Percentiles rank a stretch among this genome's conserved stretches.
phyloP scores from a whole-genome alignment of 2,888 invertebrate genomes.

The Oscheius sp. region DNA sequence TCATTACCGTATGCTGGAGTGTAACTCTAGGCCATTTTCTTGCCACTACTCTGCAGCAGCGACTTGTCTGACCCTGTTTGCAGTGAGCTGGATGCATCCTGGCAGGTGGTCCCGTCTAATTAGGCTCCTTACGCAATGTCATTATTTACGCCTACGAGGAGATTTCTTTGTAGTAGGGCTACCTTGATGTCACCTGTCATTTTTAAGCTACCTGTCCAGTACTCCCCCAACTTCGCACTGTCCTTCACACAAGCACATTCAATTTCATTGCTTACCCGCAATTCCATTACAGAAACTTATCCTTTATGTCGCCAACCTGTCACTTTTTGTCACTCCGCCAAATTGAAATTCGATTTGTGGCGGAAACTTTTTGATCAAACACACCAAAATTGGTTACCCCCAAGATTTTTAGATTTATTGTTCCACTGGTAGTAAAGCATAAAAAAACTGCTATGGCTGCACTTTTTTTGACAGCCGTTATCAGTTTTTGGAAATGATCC shows the following conservation, averaged over 20 bases:
- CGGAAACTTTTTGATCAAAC: constrained; percentile 13
- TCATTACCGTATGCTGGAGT: constrained; percentile 19
- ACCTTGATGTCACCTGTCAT: neutral
- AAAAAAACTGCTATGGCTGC: neutral
- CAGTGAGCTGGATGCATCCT: constrained; percentile 10
- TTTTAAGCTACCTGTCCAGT: neutral
- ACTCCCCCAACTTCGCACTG: neutral
- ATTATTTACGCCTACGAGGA: constrained; percentile 17
- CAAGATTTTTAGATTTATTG: neutral
- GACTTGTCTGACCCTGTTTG: constrained; percentile 15
- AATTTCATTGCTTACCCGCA: constrained; percentile 30
- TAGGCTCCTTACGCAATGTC: constrained; percentile 20
- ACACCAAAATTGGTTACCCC: neutral
- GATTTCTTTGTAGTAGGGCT: neutral
- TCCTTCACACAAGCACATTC: constrained; percentile 34
- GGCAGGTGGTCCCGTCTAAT: constrained; percentile 33
- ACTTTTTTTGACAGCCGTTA: constrained; percentile 17
- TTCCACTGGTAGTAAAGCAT: no score
- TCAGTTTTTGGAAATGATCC: constrained; percentile 25
- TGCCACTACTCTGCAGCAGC: neutral
- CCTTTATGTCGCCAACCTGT: constrained; percentile 36
- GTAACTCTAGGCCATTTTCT: neutral
- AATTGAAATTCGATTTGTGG: constrained; percentile 32
- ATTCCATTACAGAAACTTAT: constrained; percentile 35
- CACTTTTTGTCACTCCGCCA: constrained; percentile 34